phyloP scores from a whole-genome alignment of 2,113 vertebrate genomes.

The Mus spicilegus region DNA sequence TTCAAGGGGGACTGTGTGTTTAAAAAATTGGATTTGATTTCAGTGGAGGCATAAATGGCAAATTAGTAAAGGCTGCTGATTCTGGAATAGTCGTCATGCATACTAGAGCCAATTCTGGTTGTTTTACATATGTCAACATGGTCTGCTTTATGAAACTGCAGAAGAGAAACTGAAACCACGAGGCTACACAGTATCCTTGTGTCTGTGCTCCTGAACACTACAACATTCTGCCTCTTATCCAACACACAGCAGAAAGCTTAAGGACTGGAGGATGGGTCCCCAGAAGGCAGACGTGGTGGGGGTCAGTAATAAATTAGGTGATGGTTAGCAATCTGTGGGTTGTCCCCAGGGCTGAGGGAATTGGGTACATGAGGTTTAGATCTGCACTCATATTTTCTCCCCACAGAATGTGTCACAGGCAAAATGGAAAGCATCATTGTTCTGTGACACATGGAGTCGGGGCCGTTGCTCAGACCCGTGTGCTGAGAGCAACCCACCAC shows the following conservation, averaged over 20 bases:
- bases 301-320: not conserved
- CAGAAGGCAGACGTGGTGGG: not conserved
- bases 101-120: not conserved
- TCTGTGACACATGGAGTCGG: not conserved
- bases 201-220: not conserved
- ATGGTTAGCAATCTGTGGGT: not conserved
- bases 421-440: conserved; percentile 32
- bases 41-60: not conserved
- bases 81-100: not conserved
- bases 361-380: not conserved
- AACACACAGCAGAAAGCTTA: not conserved
- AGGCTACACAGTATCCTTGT: not conserved
- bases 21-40: not conserved
- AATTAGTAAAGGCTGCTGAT: not conserved
- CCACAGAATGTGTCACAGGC: not conserved
- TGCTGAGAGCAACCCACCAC: conserved; percentile 1
- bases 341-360: not conserved
- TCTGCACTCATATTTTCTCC: not conserved
- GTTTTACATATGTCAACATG: not conserved
- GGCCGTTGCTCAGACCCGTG: not conserved
- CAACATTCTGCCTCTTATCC: not conserved
- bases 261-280: not conserved
- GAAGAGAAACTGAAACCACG: not conserved
- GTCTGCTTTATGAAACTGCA: not conserved
- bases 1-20: not conserved